phyloP scores from a whole-genome alignment of 1,140 invertebrate species.

The Lerema accius region DNA sequence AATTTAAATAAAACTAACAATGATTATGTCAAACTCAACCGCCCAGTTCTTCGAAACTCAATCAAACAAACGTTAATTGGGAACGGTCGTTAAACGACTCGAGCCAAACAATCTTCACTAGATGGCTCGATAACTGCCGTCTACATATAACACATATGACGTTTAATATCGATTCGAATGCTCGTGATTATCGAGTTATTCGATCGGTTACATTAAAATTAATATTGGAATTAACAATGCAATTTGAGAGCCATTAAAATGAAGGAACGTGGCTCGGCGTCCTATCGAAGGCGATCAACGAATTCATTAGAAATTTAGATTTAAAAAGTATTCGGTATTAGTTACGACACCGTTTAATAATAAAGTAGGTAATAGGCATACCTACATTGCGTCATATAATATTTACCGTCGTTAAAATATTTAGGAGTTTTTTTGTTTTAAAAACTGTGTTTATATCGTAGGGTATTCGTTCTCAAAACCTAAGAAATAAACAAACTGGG shows the following conservation, averaged over 20 bases:
- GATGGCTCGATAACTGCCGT: slow-evolving; percentile 17
- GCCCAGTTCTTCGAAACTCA: slow-evolving; percentile 1
- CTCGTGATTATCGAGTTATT: slow-evolving; percentile 8
- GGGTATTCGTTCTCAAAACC: too few species aligned
- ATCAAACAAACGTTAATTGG: slow-evolving; percentile 3
- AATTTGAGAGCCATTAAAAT: slow-evolving; percentile 22
- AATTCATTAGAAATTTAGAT: neutral
- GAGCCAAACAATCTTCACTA: slow-evolving; percentile 1
- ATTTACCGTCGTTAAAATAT: too few species aligned
- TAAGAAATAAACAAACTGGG: too few species aligned
- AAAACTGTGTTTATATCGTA: too few species aligned
- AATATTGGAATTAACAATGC: slow-evolving; percentile 36
- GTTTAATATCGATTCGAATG: slow-evolving; percentile 10
- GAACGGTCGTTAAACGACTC: neutral
- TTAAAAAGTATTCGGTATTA: too few species aligned
- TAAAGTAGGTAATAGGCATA: too few species aligned
- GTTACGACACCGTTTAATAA: too few species aligned
- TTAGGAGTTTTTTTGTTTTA: too few species aligned
- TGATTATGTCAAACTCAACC: too few species aligned
- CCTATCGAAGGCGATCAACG: neutral
- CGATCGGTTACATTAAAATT: slow-evolving; percentile 26
- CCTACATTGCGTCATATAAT: too few species aligned
- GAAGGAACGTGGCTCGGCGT: neutral
- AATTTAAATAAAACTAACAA: too few species aligned
- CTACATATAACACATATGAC: slow-evolving; percentile 18